Percentiles rank a stretch among this genome's conserved stretches.
These are phyloP conservation scores for Carduelis carduelis DNA, from an alignment of 2,797 vertebrate genomes.

Conservation along the genomic window DNA sequence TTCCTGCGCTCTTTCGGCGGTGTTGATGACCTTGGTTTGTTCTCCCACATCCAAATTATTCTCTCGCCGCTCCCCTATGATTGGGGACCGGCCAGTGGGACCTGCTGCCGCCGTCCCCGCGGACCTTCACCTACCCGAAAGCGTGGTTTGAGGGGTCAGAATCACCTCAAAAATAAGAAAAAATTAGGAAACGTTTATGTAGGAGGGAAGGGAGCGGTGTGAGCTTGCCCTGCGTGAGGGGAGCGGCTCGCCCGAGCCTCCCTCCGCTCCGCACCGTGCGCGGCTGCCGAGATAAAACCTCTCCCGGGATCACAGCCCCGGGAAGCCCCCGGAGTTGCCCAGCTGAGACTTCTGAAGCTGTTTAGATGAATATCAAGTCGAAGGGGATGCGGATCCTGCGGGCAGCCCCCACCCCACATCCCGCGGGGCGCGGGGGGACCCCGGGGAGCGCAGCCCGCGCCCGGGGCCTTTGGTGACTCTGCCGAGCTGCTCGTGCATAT, in stretches of 20 bases:
- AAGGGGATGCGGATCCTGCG: background rate
- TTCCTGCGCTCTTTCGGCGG: constrained; percentile 75
- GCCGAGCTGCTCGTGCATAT: background rate
- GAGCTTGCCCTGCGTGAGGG: background rate
- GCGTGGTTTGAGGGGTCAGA: background rate
- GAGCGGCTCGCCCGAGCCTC: background rate
- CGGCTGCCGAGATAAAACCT: background rate
- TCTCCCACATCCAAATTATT: constrained; percentile 75
- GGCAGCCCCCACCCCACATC: background rate
- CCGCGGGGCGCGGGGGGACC: background rate
- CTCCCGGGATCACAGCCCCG: background rate
- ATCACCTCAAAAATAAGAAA: background rate
- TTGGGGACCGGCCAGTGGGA: background rate
- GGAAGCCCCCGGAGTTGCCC: background rate
- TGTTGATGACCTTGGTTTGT: constrained; percentile 87
- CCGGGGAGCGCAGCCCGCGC: background rate
- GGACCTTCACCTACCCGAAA: background rate
- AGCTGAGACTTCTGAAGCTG: background rate
- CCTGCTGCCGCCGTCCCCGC: background rate
- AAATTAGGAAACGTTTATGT: rapidly evolving
- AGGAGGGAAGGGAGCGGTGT: background rate
- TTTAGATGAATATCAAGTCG: background rate
- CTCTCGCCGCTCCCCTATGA: constrained; percentile 77
- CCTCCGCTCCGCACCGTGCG: rapidly evolving
- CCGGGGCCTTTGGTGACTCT: background rate